These are phyloP conservation scores for Aleiodes alternator DNA, from an alignment of 2,888 invertebrate species.

Conservation along the genomic window DNA sequence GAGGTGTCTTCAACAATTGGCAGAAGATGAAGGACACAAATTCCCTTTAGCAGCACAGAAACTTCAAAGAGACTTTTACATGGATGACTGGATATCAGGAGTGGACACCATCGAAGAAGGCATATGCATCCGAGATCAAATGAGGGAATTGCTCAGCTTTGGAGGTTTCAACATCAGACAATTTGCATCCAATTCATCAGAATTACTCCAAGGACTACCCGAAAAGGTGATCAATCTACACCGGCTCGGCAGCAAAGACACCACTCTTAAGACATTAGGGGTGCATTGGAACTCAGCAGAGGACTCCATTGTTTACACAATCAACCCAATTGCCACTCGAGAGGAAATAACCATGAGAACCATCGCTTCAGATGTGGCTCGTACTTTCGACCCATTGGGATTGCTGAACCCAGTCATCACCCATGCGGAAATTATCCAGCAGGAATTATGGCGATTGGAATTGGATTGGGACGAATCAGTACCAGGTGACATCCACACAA, in stretches of 20 bases:
- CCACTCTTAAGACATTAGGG: slow-evolving; percentile 44
- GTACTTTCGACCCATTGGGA: slow-evolving; percentile 37
- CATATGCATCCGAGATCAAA: slow-evolving; percentile 36
- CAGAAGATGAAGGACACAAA: slow-evolving; percentile 49
- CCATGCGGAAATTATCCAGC: slow-evolving; percentile 42
- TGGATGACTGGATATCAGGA: slow-evolving; percentile 53
- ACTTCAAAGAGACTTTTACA: slow-evolving; percentile 49
- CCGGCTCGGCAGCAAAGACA: slow-evolving; percentile 17
- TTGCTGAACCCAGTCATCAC: slow-evolving; percentile 34
- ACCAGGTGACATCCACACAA: slow-evolving; percentile 18
- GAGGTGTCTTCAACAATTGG: slow-evolving; percentile 57
- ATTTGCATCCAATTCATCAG: slow-evolving; percentile 49
- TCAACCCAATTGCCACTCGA: slow-evolving; percentile 28
- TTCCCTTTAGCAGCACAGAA: slow-evolving; percentile 43
- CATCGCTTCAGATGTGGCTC: slow-evolving; percentile 10
- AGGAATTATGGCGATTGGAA: slow-evolving; percentile 39
- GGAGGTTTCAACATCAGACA: slow-evolving; percentile 53
- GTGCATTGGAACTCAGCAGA: slow-evolving; percentile 44
- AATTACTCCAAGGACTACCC: slow-evolving; percentile 39
- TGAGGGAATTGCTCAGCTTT: slow-evolving; percentile 28
- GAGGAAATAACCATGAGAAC: slow-evolving; percentile 26
- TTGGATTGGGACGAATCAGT: slow-evolving; percentile 49
- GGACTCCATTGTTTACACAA: slow-evolving; percentile 47
- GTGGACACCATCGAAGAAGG: slow-evolving; percentile 45
- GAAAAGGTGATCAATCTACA: slow-evolving; percentile 35